Evolutionary conservation across 2,113 vertebrate genomes (phyloP).

Genomic region (Oreochromis tanganicae): DNA sequence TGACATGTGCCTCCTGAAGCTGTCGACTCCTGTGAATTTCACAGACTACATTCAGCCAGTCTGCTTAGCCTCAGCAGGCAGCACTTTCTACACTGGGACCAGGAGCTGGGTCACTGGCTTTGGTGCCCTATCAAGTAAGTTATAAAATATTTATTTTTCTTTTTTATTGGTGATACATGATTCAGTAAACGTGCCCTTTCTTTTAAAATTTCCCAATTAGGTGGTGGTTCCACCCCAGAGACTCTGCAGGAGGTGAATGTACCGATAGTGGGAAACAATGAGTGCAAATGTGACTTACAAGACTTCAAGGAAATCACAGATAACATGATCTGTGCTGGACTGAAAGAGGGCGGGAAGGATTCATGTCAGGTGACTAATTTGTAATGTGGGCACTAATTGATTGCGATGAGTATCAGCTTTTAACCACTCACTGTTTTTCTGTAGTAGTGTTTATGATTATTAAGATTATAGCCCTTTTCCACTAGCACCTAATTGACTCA

Average conservation of each 20-base stretch:
- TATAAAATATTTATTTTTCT: neutral
- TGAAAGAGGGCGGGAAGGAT: slow-evolving; percentile 56
- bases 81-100: neutral
- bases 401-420: too few relatives aligned
- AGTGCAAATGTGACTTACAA: slow-evolving; percentile 8
- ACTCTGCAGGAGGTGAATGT: slow-evolving; percentile 25
- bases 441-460: too few relatives aligned
- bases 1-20: neutral
- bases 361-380: slow-evolving; percentile 44
- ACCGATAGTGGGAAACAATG: slow-evolving; percentile 35
- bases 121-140: neutral
- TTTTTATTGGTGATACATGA: too few relatives aligned
- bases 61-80: slow-evolving; percentile 66
- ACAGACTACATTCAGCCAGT: slow-evolving; percentile 52
- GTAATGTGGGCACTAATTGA: too few relatives aligned
- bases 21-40: slow-evolving; percentile 22
- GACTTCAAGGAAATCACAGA: slow-evolving; percentile 8
- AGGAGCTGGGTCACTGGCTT: slow-evolving; percentile 19
- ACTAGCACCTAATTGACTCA: too few relatives aligned
- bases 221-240: accelerated
- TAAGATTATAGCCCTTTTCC: too few relatives aligned
- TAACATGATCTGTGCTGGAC: slow-evolving; percentile 76
- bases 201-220: neutral
- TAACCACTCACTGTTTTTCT: neutral
- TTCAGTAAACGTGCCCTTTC: neutral